phyloP scores from a whole-genome alignment of 2,797 vertebrate genomes.

The Spondyliosoma cantharus region DNA sequence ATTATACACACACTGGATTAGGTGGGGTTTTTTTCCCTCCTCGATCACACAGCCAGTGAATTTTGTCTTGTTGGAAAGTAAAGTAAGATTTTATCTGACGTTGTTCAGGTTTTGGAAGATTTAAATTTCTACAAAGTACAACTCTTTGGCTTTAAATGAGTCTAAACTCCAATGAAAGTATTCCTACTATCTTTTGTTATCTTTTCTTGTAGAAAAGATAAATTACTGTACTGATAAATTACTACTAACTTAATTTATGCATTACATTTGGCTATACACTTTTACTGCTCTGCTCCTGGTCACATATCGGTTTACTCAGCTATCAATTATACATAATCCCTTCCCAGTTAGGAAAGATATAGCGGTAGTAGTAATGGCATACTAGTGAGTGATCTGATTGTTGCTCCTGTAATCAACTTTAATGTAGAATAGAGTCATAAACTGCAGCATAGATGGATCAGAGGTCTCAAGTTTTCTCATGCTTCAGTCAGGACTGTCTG shows the following conservation, averaged over 20 bases:
- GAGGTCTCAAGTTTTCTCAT: background rate
- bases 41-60: background rate
- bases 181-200: background rate
- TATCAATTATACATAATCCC: background rate
- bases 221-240: too few species aligned
- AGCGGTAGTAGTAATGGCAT: background rate
- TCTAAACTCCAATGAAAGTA: background rate
- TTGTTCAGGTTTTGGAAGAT: background rate
- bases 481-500: conserved; percentile 7
- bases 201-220: background rate
- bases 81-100: background rate
- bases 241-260: background rate
- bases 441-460: background rate
- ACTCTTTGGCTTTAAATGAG: background rate
- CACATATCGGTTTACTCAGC: background rate
- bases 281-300: background rate
- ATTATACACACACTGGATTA: background rate
- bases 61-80: background rate
- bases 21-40: background rate
- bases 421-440: background rate
- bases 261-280: background rate
- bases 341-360: background rate
- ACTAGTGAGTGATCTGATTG: background rate
- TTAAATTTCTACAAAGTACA: background rate
- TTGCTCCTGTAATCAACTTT: background rate